Base-by-base conservation (phyloP, 2,888 invertebrate species). In the Graphium colonna region DNA sequence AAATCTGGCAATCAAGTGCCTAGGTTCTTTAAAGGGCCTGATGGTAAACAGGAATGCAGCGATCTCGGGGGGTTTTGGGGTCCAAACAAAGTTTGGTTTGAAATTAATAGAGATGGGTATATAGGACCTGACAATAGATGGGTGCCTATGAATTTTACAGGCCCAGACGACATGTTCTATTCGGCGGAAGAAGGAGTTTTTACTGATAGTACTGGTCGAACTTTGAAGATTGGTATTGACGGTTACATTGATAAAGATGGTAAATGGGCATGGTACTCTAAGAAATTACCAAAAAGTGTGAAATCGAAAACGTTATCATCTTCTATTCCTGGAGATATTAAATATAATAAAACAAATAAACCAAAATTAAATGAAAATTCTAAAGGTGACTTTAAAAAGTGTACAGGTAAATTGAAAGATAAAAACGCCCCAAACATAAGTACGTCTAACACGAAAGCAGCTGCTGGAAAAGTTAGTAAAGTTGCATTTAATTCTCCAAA, bases 21-120 rank as follows among this genome's bases (percentile, higher is more conserved):
- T 0, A 75, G 89, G 58, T 87, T 56, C 57, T 89, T 89, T 56
- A 87, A 79, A 67, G 85, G 83, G 8, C 83, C 80, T 0, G 85
- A 88, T 60, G 89, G 88, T 3, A 83, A 77, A 60, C 75, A 78
- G 50, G 77, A 79, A 62, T 89, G 89, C 52, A 87, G 83, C 53
- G 89, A 89, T 66, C 71, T 89, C 36, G 89, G 89, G 7, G 89
- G 89, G 1, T 89, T 89, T 60, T 88, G 83, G 82, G 67, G 71
- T 41, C 79, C 70, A n/a, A 65, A 68, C 8, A 73, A 76, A 17
- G 52, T 68, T 47, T 89, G 89, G 89, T 45, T 75, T 56, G 88
- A 89, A 60, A 84, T 89, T 5, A 86, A 81, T 63, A 88, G 82
- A 69, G 88, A 89, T 51, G 89, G 89, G 12, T 89, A 75, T 47